A percentile compares a stretch with the other conserved stretches of the same genome.
phyloP scores from a whole-genome alignment of 2,797 vertebrate genomes.

The Enoplosus armatus region DNA sequence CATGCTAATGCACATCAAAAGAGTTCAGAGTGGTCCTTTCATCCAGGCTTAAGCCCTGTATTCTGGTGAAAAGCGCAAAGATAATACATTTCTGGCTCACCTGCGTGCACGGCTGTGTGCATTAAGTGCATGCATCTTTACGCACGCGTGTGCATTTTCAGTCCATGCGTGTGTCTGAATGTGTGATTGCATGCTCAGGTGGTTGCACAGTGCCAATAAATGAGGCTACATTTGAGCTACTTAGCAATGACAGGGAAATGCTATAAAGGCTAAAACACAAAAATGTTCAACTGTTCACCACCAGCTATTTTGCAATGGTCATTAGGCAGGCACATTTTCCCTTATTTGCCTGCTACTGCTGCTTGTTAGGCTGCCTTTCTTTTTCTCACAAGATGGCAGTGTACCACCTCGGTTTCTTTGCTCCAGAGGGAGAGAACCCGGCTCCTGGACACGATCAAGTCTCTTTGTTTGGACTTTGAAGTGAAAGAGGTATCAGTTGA shows the following conservation, averaged over 20 bases:
- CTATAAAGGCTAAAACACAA: constrained; percentile 43
- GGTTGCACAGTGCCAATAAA: constrained; percentile 40
- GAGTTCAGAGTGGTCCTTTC: constrained; percentile 75
- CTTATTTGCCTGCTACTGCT: constrained; percentile 46
- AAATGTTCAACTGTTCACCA: constrained; percentile 51
- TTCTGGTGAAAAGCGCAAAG: constrained; percentile 48
- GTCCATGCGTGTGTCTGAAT: neutral
- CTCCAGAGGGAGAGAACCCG: constrained; percentile 27
- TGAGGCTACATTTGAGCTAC: constrained; percentile 37
- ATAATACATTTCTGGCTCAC: constrained; percentile 69
- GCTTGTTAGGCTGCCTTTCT: constrained; percentile 46
- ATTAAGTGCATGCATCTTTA: constrained; percentile 17
- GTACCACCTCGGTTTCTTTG: constrained; percentile 75
- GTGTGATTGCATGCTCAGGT: constrained; percentile 30
- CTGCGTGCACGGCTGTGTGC: constrained; percentile 43
- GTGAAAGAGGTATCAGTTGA: constrained; percentile 66
- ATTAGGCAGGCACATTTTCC: constrained; percentile 52
- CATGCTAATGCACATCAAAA: constrained; percentile 80
- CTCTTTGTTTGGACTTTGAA: constrained; percentile 69
- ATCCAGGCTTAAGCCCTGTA: constrained; percentile 70
- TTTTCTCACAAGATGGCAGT: constrained; percentile 88
- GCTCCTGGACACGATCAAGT: constrained; percentile 56
- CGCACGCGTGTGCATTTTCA: constrained; percentile 5
- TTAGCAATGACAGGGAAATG: constrained; percentile 29
- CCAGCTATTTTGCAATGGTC: constrained; percentile 53